Percentiles rank a stretch among this genome's conserved stretches.
Conservation (phyloP, 2,888 invertebrate species). For the Trichogramma evanescens region DNA sequence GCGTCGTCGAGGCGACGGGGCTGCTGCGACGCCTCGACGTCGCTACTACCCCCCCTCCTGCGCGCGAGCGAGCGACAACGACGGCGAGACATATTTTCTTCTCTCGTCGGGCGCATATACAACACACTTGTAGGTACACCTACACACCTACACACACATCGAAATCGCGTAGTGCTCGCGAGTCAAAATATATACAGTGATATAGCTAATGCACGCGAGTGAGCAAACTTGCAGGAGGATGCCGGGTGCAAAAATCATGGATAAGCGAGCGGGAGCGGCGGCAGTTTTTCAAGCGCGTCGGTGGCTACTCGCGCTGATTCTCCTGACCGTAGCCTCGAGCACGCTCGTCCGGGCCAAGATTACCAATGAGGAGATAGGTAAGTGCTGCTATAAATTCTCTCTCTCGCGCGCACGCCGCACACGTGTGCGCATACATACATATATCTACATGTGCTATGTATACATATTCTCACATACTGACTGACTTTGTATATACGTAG, state of each 20-base stretch:
- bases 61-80: too few species aligned
- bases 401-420: background rate
- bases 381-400: slow-evolving; percentile 27
- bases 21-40: slow-evolving; percentile 32
- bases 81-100: too few species aligned
- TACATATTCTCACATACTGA: too few species aligned
- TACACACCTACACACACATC: background rate
- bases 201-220: too few species aligned
- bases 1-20: slow-evolving; percentile 31
- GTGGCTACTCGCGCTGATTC: slow-evolving; percentile 21
- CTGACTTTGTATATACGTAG: too few species aligned
- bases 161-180: slow-evolving; percentile 9
- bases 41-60: slow-evolving; percentile 13
- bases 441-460: too few species aligned
- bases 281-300: slow-evolving; percentile 23
- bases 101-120: too few species aligned
- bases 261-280: slow-evolving; percentile 13
- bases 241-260: slow-evolving; percentile 4
- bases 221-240: too few species aligned
- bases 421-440: background rate
- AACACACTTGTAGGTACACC: too few species aligned
- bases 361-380: slow-evolving; percentile 44
- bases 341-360: slow-evolving; percentile 33
- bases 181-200: too few species aligned
- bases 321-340: slow-evolving; percentile 24